Percentiles rank a stretch among this genome's conserved stretches.
These are phyloP conservation scores for Talpa occidentalis DNA, from an alignment of 2,113 vertebrate species.

Conservation along the genomic window DNA sequence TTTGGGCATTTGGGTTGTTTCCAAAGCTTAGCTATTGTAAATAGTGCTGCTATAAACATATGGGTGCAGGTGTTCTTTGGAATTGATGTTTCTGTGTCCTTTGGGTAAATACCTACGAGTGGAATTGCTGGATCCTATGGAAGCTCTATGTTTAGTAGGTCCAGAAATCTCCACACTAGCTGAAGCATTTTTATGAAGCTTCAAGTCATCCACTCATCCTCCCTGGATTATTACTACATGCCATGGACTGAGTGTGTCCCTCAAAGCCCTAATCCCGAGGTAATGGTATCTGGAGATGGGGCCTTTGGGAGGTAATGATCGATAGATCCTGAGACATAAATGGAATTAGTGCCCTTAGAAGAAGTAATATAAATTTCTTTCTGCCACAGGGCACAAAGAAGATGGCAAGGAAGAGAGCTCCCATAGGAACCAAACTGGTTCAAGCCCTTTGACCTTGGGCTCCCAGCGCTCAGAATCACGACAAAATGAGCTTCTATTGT, in stretches of 20 bases:
- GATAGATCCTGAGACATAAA: neutral
- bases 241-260: neutral
- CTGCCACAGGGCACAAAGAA: neutral
- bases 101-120: too few relatives aligned
- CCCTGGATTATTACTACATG: neutral
- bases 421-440: neutral
- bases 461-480: neutral
- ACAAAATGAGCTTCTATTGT: neutral
- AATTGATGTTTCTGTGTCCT: too few relatives aligned
- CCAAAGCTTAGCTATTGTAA: too few relatives aligned
- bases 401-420: neutral
- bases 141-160: too few relatives aligned
- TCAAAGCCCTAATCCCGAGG: neutral
- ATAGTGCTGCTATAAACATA: too few relatives aligned
- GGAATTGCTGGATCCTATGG: too few relatives aligned
- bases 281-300: neutral
- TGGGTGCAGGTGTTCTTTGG: too few relatives aligned
- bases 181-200: neutral
- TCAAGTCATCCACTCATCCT: neutral
- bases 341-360: neutral
- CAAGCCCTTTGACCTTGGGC: neutral
- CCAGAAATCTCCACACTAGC: too few relatives aligned
- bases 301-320: neutral
- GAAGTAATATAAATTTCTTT: neutral
- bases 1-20: too few relatives aligned